Base-by-base conservation (phyloP, 2,797 vertebrate genomes). In the Acanthurus leucopareius region DNA sequence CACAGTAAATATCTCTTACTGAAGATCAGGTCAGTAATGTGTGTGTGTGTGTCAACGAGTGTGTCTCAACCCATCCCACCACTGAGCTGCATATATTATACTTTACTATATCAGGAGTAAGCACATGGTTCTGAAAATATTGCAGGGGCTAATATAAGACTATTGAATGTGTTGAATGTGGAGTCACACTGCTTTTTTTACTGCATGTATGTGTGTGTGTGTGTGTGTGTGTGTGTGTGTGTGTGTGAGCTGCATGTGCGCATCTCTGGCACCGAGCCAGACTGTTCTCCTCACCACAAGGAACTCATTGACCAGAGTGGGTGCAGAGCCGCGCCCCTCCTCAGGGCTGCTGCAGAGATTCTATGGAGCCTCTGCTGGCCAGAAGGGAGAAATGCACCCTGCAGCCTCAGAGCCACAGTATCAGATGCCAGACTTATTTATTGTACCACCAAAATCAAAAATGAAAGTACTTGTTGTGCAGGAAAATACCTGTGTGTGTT, bases 281-380 rank as follows among this genome's bases (percentile, higher is more conserved):
- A 90, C 92, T 93, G 84, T 85, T 89, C 90, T 89, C 84, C 86
- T 93, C 94, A 93, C 91, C 89, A 95, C 93, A 94, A 94, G 93
- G 91, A 96, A 95, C 94, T 95, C 92, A 79, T 82, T 97, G 97
- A 97, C 96, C 96, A 96, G 93, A 88, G 96, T 93, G 86, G 59
- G 82, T 76, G 93, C 95, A 95, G 95, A 96, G 95, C 96, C 96
- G 90, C 94, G 87, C 95, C 91, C 92, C 93, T 76, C 73, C 74
- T 88, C 77, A 68, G 90, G 87, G 79, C 89, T 86, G 90, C 89
- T 88, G 82, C 81, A 90, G 92, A 91, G 88, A 91, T 91, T 91
- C 84, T 70, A 91, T 77, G 90, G 92, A 94, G 95, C 96, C 96
- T 92, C 96, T 94, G 66, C 94, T 96, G 97, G 96, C 77, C 5